phyloP scores from a whole-genome alignment of 2,888 invertebrate species.

The Calliphora vomitoria region DNA sequence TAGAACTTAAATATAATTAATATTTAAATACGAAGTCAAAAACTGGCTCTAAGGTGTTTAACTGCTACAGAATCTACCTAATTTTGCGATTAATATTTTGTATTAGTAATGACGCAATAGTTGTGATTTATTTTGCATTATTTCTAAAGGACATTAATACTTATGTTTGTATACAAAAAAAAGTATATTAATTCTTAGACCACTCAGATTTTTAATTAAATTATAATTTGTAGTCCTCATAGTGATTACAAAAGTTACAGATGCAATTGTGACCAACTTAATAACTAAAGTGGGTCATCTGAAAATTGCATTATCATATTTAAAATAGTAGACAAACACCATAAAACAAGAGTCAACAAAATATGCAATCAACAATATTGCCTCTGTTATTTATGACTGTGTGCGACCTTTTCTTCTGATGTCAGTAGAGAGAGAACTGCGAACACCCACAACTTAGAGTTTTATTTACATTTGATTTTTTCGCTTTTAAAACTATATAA shows the following conservation, averaged over 20 bases:
- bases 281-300: slow-evolving; percentile 49
- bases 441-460: not conserved
- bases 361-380: not conserved
- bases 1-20: too few relatives aligned
- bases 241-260: not conserved
- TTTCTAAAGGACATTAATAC: too few relatives aligned
- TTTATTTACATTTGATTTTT: slow-evolving; percentile 22
- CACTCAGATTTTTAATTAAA: not conserved
- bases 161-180: too few relatives aligned
- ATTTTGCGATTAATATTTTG: too few relatives aligned
- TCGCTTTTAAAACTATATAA: slow-evolving; percentile 4
- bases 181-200: not conserved
- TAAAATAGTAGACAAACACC: not conserved
- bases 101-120: too few relatives aligned
- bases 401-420: not conserved
- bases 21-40: too few relatives aligned
- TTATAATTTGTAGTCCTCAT: not conserved
- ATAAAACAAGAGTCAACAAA: not conserved
- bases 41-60: too few relatives aligned
- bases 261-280: slow-evolving; percentile 24
- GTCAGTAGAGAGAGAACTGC: not conserved
- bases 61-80: too few relatives aligned
- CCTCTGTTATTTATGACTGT: not conserved
- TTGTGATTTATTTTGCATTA: too few relatives aligned
- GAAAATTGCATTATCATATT: slow-evolving; percentile 44